A percentile compares a stretch with the other conserved stretches of the same genome.
These are phyloP conservation scores for Neoitamus cyanurus DNA, from an alignment of 2,888 invertebrate species.

Conservation along the genomic window DNA sequence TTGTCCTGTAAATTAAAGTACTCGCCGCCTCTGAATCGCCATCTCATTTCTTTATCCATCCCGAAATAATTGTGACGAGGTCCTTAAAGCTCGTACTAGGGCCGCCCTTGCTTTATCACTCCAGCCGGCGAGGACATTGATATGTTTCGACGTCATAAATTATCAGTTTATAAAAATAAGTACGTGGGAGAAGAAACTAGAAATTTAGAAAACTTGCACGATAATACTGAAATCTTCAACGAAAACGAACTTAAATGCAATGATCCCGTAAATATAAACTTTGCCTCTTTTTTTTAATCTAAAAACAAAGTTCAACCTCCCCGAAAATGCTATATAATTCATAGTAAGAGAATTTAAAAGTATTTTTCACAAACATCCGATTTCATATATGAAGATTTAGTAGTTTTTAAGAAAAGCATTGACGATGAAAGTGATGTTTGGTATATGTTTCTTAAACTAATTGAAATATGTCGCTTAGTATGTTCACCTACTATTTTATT, in stretches of 20 bases:
- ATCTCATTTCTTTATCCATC: no score
- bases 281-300: slow-evolving; percentile 15
- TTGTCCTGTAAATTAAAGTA: no score
- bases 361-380: neutral
- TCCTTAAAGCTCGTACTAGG: no score
- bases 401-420: neutral
- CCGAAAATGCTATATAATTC: slow-evolving; percentile 7
- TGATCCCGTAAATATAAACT: neutral
- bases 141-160: slow-evolving; percentile 11
- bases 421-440: neutral
- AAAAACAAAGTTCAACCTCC: slow-evolving; percentile 3
- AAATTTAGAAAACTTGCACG: neutral
- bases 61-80: no score
- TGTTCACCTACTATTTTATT: neutral
- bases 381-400: neutral
- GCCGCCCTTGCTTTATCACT: no score
- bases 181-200: neutral
- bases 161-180: neutral
- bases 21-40: no score
- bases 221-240: neutral
- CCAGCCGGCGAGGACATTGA: no score
- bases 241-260: neutral
- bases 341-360: neutral
- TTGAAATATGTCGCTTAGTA: neutral
- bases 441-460: neutral